Base-by-base conservation (phyloP, 1,140 invertebrate genomes). In the Orussus abietinus region DNA sequence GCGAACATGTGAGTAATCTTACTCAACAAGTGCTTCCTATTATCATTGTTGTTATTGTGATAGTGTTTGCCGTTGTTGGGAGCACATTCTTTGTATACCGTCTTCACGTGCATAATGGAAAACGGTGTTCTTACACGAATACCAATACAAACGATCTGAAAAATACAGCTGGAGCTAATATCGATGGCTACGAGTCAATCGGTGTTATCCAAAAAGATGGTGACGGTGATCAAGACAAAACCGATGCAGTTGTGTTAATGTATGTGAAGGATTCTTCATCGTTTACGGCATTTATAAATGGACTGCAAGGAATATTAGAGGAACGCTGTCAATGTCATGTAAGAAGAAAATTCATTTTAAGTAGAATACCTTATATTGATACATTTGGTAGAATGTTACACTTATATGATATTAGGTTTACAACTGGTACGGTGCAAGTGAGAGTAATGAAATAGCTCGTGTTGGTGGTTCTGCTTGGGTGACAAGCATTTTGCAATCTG, bases 391-490 rank as follows among this genome's bases (percentile, higher is more conserved):
- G 4, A 11, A 28, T 12, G 36, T 14, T 17, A 29, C 19, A 19
- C 44, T 10, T 1, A 4, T 3, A 21, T 26, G 2, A 33, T 29
- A 10, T 9, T 9, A 65, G 63, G 48, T 65, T 9, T 49, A 53
- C 1, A 59, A 64, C 45, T 66, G 63, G 63, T 53, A 62, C 33
- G 42, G 51, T 5, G 47, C 53, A 9, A 43, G 26, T 11, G 46
- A 59, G 28, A 64, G 59, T 53, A 56, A 64, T 26, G 32, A 56
- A 14, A 57, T 66, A 4, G 61, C 63, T n/a, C 37, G 30, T 20
- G 22, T 61, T 18, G 63, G 63, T 40, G 50, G 49, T 6, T 55
- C 45, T 29, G 53, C 52, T 20, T 66, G 63, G 63, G 55, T 62
- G 17, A 40, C 47, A 4, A 42, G 55, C 38, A 49, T 59, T 33